Conservation (phyloP, 35 echinoderm and acorn worm genomes). For the Strongylocentrotus purpuratus region DNA sequence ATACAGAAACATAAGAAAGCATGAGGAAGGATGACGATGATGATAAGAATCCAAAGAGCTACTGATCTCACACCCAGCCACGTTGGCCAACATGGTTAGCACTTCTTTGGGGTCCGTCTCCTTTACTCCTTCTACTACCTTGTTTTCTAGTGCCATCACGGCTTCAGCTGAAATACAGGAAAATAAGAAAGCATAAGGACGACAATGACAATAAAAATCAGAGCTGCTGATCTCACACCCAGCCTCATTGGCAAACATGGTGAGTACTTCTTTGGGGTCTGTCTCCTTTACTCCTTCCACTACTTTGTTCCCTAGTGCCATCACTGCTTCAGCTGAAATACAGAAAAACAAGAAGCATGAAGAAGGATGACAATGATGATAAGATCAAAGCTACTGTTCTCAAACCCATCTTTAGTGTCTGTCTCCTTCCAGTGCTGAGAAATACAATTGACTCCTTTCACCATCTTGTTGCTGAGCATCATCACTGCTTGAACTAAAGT, state of each 20-base stretch:
- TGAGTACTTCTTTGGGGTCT: constrained; percentile 75
- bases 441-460: no score
- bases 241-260: constrained; percentile 77
- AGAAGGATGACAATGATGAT: constrained; percentile 53
- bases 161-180: constrained; percentile 79
- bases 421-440: no score
- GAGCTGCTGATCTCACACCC: constrained; percentile 90
- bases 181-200: constrained; percentile 41
- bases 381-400: constrained; percentile 84
- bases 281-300: constrained; percentile 78
- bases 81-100: constrained; percentile 83
- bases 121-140: constrained; percentile 87
- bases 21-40: constrained; percentile 49
- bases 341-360: constrained; percentile 16
- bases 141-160: constrained; percentile 83
- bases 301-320: constrained; percentile 83
- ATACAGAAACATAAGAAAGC: background rate
- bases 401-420: constrained; percentile 72
- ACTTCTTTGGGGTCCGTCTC: constrained; percentile 86
- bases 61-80: constrained; percentile 91
- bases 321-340: constrained; percentile 82
- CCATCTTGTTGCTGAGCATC: no score
- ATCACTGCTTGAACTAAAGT: background rate
- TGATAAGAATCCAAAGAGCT: constrained; percentile 77
- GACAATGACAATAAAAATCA: constrained; percentile 58